A percentile compares a stretch with the other conserved stretches of the same genome.
phyloP scores from a whole-genome alignment of 2,797 vertebrate species.

The Sciaenops ocellatus region DNA sequence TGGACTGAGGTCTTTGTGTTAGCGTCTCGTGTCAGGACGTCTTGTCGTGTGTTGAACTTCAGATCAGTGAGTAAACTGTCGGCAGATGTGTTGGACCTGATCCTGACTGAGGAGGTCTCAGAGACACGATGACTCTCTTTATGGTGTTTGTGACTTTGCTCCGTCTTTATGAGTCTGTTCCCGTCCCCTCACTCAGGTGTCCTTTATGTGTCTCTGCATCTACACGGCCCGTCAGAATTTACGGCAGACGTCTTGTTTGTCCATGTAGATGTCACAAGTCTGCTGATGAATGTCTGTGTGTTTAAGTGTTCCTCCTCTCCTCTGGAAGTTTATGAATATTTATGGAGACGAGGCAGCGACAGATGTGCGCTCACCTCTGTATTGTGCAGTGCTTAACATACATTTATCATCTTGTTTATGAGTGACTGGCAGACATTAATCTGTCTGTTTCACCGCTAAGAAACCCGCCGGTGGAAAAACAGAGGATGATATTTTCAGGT shows the following conservation, averaged over 20 bases:
- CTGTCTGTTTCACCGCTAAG: neutral
- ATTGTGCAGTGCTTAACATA: conserved; percentile 7
- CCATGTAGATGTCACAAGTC: conserved; percentile 5
- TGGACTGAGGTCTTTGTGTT: neutral
- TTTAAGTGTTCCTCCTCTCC: conserved; percentile 5
- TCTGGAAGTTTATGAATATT: neutral
- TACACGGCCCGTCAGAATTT: conserved; percentile 15
- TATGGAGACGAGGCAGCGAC: neutral
- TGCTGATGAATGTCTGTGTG: conserved; percentile 39
- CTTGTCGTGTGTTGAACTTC: neutral
- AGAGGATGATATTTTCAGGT: neutral
- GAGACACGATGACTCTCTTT: neutral
- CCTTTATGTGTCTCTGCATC: conserved; percentile 46
- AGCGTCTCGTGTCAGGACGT: neutral
- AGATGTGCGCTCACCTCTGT: conserved; percentile 7
- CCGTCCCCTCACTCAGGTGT: conserved; percentile 31
- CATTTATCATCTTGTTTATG: neutral
- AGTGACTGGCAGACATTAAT: neutral
- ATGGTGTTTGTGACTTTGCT: conserved; percentile 26
- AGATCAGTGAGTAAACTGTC: neutral
- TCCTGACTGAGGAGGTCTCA: neutral
- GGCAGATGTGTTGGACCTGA: neutral
- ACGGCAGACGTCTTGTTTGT: conserved; percentile 52
- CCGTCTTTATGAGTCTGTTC: conserved; percentile 38
- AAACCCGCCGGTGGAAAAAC: neutral